A percentile compares a stretch with the other conserved stretches of the same genome.
Evolutionary conservation across 1,140 invertebrate species (phyloP).

Genomic region (Dendroctonus valens): DNA sequence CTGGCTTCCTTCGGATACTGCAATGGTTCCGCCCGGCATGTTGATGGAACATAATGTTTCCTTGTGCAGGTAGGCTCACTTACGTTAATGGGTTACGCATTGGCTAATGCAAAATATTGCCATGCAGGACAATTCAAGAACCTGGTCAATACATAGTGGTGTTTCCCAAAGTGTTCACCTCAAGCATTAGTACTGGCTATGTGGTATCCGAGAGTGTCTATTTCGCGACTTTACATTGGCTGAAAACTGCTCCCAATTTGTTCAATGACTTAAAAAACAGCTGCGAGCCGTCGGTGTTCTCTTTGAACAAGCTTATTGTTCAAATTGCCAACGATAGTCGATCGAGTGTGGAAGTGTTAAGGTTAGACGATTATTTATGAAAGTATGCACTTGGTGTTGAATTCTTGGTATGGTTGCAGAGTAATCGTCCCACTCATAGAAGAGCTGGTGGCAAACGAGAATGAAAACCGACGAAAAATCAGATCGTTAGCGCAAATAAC

Average conservation of each 20-base stretch:
- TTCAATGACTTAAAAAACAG: slow-evolving; percentile 77
- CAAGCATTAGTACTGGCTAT: slow-evolving; percentile 86
- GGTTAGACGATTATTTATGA: slow-evolving; percentile 48
- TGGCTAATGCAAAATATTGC: not conserved
- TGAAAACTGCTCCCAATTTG: slow-evolving; percentile 68
- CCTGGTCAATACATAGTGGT: slow-evolving; percentile 90
- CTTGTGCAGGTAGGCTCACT: slow-evolving; percentile 53
- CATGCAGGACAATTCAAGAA: slow-evolving; percentile 69
- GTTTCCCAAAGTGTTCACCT: slow-evolving; percentile 87
- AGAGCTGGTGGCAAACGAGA: slow-evolving; percentile 53
- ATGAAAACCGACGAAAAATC: slow-evolving; percentile 49
- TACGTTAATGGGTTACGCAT: not conserved
- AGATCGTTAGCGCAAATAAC: slow-evolving; percentile 59
- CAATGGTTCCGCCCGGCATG: slow-evolving; percentile 87
- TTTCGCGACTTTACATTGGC: slow-evolving; percentile 83
- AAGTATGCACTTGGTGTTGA: not conserved
- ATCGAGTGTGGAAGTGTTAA: slow-evolving; percentile 65
- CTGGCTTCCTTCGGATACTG: slow-evolving; percentile 90
- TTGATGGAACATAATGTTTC: slow-evolving; percentile 75
- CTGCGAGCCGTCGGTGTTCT: slow-evolving; percentile 89
- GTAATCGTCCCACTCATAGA: slow-evolving; percentile 52
- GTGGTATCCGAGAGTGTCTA: slow-evolving; percentile 91
- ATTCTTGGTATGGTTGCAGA: slow-evolving; percentile 3
- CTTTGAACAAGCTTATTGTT: slow-evolving; percentile 79
- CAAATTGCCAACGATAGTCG: slow-evolving; percentile 72